phyloP scores from a whole-genome alignment of 2,797 vertebrate species.

The Pseudomugil tenellus region DNA sequence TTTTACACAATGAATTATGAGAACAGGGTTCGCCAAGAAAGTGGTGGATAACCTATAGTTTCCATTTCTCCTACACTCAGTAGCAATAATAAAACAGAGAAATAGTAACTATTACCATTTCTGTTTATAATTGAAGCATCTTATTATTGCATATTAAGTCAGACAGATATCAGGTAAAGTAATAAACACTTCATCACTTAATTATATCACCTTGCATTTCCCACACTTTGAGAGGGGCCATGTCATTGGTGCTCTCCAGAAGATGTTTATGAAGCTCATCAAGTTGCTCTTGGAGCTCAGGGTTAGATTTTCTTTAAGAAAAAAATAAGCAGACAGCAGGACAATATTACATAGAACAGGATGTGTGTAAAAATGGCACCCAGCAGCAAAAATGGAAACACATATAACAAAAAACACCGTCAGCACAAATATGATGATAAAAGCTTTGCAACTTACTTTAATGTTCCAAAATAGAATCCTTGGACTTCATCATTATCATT shows the following conservation, averaged over 20 bases:
- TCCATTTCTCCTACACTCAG: background rate
- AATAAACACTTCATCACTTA: background rate
- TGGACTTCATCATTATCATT: slow-evolving; percentile 87
- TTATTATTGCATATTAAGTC: background rate
- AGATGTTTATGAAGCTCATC: slow-evolving; percentile 90
- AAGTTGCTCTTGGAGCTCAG: slow-evolving; percentile 88
- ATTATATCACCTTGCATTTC: slow-evolving; percentile 90
- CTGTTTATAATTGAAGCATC: background rate
- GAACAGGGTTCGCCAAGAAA: too few species aligned
- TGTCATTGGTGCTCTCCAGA: slow-evolving; percentile 88
- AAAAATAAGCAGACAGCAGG: slow-evolving; percentile 1
- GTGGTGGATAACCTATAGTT: background rate
- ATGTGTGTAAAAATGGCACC: background rate
- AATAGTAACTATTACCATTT: background rate
- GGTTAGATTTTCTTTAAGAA: slow-evolving; percentile 87
- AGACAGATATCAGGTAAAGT: background rate
- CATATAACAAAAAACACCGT: background rate
- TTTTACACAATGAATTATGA: too few species aligned
- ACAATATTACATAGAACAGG: background rate
- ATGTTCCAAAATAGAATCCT: slow-evolving; percentile 92
- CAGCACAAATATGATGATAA: background rate
- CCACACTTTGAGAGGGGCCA: slow-evolving; percentile 96
- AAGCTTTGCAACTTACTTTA: slow-evolving; percentile 85
- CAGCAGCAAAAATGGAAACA: slow-evolving; percentile 3
- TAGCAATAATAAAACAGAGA: background rate